Evolutionary conservation across 2,797 vertebrate genomes (phyloP), one percentile per base, ranked within the genome.

Genomic region (Fratercula arctica): DNA sequence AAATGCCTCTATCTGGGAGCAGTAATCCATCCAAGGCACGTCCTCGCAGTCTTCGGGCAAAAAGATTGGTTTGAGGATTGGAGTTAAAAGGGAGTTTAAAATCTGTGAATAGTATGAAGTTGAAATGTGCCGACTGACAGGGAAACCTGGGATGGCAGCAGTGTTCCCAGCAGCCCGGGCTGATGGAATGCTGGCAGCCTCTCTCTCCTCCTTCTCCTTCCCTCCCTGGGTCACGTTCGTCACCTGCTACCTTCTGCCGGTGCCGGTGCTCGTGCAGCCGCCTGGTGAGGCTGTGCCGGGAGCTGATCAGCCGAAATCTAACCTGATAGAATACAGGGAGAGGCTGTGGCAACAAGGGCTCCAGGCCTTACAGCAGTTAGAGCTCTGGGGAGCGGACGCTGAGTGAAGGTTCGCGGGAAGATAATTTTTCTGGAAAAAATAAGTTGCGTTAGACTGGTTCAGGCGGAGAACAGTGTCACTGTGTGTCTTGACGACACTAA

Each of bases 291-390:
- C 68, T 35, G 76, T 3, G 53, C 72, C 1, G 0, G 83, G 41
- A 56, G 46, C 46, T 2, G 25, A 7, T 17, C 54, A 8, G 41
- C 48, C 5, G 0, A 20, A 39, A 63, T 5, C 21, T 3, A 7
- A 4, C 11, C 11, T 0, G 21, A 3, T 0, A 9, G 29, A 24
- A 7, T 3, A 25, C 3, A 10, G 56, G 54, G 11, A 35, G n/a
- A 45, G 59, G 18, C 1, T 4, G 45, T 8, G 16, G 72, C 25
- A 17, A 10, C 3, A 4, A 10, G 45, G 33, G 37, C 61, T 46
- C 6, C 11, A 4, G 21, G 72, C 13, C 37, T 56, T 11, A 1
- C 28, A 10, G 14, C 10, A 1, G 48, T 3, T 19, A 10, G 4
- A 8, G 66, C 45, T 86, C 81, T 6, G 26, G 5, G 18, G 18